A percentile compares a stretch with the other conserved stretches of the same genome.
Conservation (phyloP, 2,797 vertebrate species). For the Lepilemur septentrionalis region DNA sequence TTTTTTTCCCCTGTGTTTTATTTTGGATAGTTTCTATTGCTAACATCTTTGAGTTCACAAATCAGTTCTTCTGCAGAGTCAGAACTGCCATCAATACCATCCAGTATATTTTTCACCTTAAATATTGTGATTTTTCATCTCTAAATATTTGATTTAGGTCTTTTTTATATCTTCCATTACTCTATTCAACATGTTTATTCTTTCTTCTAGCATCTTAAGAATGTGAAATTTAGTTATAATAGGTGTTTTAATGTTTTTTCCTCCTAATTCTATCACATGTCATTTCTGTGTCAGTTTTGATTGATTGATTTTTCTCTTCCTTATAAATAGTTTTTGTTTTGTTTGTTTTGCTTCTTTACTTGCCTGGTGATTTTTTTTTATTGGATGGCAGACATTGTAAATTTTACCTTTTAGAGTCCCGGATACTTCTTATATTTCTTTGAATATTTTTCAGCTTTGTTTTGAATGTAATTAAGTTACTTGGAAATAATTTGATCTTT, state of each 20-base stretch:
- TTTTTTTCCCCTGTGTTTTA: background rate
- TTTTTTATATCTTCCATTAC: background rate
- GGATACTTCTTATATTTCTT: background rate
- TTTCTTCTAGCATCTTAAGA: background rate
- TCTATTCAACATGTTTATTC: background rate
- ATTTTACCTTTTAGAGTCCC: background rate
- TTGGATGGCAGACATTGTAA: background rate
- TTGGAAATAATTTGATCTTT: background rate
- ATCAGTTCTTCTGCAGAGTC: background rate
- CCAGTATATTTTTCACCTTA: background rate
- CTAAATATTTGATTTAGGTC: background rate
- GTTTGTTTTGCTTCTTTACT: background rate
- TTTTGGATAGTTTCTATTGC: background rate
- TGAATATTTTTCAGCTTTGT: constrained; percentile 19
- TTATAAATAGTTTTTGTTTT: background rate
- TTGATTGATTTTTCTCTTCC: background rate
- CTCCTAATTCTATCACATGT: background rate
- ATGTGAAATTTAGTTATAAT: background rate
- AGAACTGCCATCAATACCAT: background rate
- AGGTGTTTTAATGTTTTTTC: background rate
- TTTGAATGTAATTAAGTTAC: background rate
- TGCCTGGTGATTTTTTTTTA: background rate
- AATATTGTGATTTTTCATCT: background rate
- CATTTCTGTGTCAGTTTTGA: background rate
- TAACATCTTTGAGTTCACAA: background rate